Conservation (phyloP, 2,888 invertebrate species). For the Drosophila multiciliata region DNA sequence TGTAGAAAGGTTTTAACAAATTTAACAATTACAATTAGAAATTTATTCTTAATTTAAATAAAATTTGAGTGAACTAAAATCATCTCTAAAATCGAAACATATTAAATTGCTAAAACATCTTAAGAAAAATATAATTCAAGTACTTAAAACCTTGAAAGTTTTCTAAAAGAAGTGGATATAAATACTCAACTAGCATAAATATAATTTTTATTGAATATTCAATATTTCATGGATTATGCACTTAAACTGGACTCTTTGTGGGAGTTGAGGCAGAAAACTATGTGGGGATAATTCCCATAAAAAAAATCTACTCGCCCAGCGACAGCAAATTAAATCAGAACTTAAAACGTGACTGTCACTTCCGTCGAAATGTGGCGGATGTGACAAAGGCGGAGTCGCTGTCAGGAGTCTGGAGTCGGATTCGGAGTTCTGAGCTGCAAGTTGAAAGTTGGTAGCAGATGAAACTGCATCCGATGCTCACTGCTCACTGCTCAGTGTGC, state of each 20-base stretch:
- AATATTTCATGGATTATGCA: conserved; percentile 27
- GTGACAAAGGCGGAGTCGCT: conserved; percentile 34
- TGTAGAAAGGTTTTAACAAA: not conserved
- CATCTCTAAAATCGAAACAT: not conserved
- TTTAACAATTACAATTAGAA: not conserved
- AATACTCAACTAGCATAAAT: not conserved
- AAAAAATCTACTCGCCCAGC: conserved; percentile 21
- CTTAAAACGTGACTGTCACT: conserved; percentile 65
- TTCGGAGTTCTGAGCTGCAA: conserved; percentile 18
- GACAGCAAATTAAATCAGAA: conserved; percentile 63
- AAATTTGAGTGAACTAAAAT: not conserved
- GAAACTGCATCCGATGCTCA: conserved; percentile 50
- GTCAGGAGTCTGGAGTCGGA: conserved; percentile 9
- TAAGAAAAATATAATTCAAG: not conserved
- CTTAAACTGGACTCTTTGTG: not conserved
- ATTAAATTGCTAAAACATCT: not conserved
- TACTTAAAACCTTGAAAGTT: not conserved
- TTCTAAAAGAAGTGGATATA: not conserved
- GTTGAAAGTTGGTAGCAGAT: conserved; percentile 37
- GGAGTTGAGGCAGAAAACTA: not conserved
- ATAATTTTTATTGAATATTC: conserved; percentile 2
- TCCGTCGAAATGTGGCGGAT: conserved; percentile 45
- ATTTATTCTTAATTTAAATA: not conserved
- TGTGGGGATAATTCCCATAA: not conserved
- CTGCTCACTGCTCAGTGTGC: conserved; percentile 30